phyloP scores from a whole-genome alignment of 1,140 invertebrate genomes.

The Euborellia annulipes region DNA sequence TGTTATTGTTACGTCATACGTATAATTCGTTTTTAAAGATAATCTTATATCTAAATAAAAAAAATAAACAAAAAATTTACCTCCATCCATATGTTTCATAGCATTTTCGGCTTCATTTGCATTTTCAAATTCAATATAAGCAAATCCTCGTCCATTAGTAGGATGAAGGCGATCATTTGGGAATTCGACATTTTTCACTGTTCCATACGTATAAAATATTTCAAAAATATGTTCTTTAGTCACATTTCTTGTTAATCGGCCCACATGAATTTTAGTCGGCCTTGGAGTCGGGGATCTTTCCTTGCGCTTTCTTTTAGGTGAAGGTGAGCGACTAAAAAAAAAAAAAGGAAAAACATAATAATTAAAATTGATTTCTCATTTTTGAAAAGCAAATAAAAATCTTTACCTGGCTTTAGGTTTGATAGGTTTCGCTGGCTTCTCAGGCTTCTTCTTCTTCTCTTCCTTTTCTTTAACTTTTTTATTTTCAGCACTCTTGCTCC shows the following conservation, averaged over 20 bases:
- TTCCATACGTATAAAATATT: conserved; percentile 88
- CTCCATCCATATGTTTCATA: conserved; percentile 99
- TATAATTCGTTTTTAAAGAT: conserved; percentile 1
- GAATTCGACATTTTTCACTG: conserved; percentile 79
- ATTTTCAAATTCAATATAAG: conserved; percentile 87
- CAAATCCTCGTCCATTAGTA: conserved; percentile 73
- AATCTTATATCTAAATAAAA: not conserved
- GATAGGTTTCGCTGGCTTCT: conserved; percentile 25
- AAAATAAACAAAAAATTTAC: conserved; percentile 27
- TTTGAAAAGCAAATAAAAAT: too few species aligned
- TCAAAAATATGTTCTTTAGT: conserved; percentile 85
- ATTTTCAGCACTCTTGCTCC: conserved; percentile 31
- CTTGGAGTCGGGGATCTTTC: conserved; percentile 71
- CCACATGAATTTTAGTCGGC: conserved; percentile 84
- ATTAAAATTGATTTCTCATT: too few species aligned
- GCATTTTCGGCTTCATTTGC: conserved; percentile 94
- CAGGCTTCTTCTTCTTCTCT: conserved; percentile 11
- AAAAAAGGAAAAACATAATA: too few species aligned
- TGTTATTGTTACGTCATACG: conserved; percentile 2
- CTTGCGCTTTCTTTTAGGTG: conserved; percentile 38
- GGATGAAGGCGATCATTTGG: conserved; percentile 73
- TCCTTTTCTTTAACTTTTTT: conserved; percentile 35
- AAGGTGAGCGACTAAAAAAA: conserved; percentile 30
- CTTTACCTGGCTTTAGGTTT: not conserved
- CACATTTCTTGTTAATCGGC: conserved; percentile 79